A percentile compares a stretch with the other conserved stretches of the same genome.
Evolutionary conservation across 1,140 invertebrate genomes (phyloP).

Genomic region (Drosophila rufa): DNA sequence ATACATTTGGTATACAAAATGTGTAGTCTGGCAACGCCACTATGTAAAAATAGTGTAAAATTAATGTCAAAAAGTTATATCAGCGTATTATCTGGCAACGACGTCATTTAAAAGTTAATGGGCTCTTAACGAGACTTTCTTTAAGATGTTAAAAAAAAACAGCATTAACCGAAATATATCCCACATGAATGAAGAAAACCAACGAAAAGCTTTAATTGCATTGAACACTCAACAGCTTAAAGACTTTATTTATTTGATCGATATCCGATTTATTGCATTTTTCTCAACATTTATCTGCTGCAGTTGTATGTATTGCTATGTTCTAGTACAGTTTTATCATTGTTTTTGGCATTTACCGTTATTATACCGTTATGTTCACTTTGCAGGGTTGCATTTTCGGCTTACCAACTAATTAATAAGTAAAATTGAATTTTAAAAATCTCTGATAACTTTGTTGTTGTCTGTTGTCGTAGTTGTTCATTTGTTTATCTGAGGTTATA

Average conservation of each 20-base stretch:
- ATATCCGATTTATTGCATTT: slow-evolving; percentile 81
- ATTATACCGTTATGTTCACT: slow-evolving; percentile 35
- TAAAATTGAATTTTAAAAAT: slow-evolving; percentile 70
- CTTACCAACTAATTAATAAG: slow-evolving; percentile 80
- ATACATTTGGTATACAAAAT: no score
- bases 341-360: slow-evolving; percentile 41
- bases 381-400: slow-evolving; percentile 41
- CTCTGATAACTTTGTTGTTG: slow-evolving; percentile 47
- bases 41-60: no score
- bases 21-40: no score
- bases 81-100: no score
- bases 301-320: slow-evolving; percentile 53
- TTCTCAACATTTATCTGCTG: slow-evolving; percentile 60
- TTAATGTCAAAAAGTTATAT: no score
- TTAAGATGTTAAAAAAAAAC: background rate
- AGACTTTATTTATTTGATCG: slow-evolving; percentile 81
- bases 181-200: slow-evolving; percentile 3
- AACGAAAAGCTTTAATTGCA: slow-evolving; percentile 55
- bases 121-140: no score
- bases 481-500: slow-evolving; percentile 38
- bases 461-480: slow-evolving; percentile 25
- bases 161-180: background rate
- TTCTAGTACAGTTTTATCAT: slow-evolving; percentile 54
- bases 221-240: slow-evolving; percentile 82
- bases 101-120: no score